Conservation (phyloP, 2,888 invertebrate genomes). For the Opisthograptis luteolata region DNA sequence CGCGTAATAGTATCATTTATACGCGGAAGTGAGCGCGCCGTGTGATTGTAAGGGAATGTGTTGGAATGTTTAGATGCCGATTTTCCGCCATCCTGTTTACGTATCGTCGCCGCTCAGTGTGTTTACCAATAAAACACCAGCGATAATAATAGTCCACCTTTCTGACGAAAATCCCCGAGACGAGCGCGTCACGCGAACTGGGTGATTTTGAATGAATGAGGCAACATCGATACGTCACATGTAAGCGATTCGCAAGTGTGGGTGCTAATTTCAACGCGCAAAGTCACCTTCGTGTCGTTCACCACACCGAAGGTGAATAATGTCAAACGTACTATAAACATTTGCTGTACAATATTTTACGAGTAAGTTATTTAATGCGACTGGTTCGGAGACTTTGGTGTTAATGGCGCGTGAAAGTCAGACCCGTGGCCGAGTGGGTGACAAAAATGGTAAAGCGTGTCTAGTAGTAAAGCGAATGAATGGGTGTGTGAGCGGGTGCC, state of each 20-base stretch:
- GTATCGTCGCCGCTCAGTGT: slow-evolving; percentile 22
- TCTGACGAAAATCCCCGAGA: slow-evolving; percentile 29
- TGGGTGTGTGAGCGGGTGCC: slow-evolving; percentile 9
- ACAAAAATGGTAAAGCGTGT: slow-evolving; percentile 3
- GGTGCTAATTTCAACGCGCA: slow-evolving; percentile 62
- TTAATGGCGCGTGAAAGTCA: slow-evolving; percentile 26
- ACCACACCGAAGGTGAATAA: slow-evolving; percentile 51
- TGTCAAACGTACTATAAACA: slow-evolving; percentile 49
- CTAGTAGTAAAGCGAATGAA: slow-evolving; percentile 3
- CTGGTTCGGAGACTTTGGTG: slow-evolving; percentile 12
- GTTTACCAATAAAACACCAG: slow-evolving; percentile 16
- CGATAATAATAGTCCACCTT: slow-evolving; percentile 21
- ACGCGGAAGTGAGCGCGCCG: slow-evolving; percentile 46
- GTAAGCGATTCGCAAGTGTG: slow-evolving; percentile 51
- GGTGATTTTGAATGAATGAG: slow-evolving; percentile 41
- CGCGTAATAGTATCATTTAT: slow-evolving; percentile 35
- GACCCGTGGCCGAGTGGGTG: slow-evolving; percentile 5
- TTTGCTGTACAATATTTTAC: slow-evolving; percentile 30
- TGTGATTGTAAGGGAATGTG: slow-evolving; percentile 46
- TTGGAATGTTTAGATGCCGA: slow-evolving; percentile 48
- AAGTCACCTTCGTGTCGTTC: slow-evolving; percentile 64
- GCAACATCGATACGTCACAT: slow-evolving; percentile 46
- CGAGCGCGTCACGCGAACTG: slow-evolving; percentile 19
- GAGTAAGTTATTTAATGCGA: slow-evolving; percentile 22
- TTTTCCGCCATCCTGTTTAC: slow-evolving; percentile 42